These are phyloP conservation scores for Sylvilagus bachmani DNA, from an alignment of 2,113 vertebrate genomes.

Conservation along the genomic window DNA sequence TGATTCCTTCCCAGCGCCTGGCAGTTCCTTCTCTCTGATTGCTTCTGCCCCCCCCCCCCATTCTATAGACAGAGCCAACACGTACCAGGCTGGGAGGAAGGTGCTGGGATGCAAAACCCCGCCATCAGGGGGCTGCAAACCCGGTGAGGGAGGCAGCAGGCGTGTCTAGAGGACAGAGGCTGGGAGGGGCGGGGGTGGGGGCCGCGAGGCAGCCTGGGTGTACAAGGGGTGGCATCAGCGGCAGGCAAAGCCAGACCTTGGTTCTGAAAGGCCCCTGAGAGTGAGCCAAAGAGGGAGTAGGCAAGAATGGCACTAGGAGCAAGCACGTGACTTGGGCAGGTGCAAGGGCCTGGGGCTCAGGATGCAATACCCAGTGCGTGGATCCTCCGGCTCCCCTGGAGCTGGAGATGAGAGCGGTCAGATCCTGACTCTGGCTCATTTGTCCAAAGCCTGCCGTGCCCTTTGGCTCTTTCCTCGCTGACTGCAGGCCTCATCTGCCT, in stretches of 20 bases:
- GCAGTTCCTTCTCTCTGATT: background rate
- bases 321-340: background rate
- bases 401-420: background rate
- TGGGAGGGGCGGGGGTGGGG: background rate
- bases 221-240: too few species aligned
- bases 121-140: background rate
- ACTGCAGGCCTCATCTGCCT: background rate
- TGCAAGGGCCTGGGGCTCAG: background rate
- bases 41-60: background rate
- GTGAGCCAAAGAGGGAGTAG: background rate
- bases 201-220: rapidly evolving
- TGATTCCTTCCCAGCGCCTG: background rate
- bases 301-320: background rate
- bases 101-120: background rate
- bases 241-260: background rate
- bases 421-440: background rate
- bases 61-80: background rate
- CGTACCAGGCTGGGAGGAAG: background rate
- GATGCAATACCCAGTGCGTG: too few species aligned
- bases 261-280: background rate
- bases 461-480: background rate
- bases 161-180: background rate
- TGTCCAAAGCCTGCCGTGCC: background rate
- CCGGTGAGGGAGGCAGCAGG: background rate
- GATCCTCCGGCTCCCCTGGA: too few species aligned